Conservation (phyloP, 1,140 invertebrate species). For the Neelides sp. region DNA sequence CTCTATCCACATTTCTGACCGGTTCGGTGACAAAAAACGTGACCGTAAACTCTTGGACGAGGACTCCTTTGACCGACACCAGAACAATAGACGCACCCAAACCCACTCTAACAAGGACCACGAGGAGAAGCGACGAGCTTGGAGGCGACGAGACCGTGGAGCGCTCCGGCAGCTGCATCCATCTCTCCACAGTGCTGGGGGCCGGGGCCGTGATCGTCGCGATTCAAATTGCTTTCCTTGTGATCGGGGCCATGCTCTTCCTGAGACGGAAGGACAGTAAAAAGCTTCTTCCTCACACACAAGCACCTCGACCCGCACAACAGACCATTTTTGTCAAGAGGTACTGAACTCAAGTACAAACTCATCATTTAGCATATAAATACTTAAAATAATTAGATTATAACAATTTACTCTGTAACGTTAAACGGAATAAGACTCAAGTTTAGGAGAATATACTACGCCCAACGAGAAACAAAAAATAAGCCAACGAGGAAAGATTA, state of each 20-base stretch:
- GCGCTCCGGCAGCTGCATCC: constrained; percentile 24
- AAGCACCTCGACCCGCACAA: constrained; percentile 21
- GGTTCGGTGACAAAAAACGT: constrained; percentile 54
- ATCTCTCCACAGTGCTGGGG: constrained; percentile 27
- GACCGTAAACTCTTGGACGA: constrained; percentile 27
- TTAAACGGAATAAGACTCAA: no score
- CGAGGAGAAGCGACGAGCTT: constrained; percentile 14
- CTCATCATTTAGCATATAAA: constrained; percentile 3
- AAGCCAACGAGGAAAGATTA: no score
- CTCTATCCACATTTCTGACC: constrained; percentile 82
- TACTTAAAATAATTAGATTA: no score
- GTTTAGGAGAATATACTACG: no score
- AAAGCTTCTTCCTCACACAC: constrained; percentile 21
- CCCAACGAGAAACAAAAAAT: no score
- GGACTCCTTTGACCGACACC: constrained; percentile 3
- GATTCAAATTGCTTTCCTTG: constrained; percentile 30
- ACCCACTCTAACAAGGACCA: constrained; percentile 2
- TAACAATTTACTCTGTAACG: no score
- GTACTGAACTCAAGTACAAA: constrained; percentile 22
- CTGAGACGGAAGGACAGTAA: constrained; percentile 21
- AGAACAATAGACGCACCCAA: constrained; percentile 8
- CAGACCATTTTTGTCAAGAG: constrained; percentile 31
- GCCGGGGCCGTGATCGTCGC: constrained; percentile 30
- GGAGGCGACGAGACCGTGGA: constrained; percentile 10
- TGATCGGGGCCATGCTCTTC: constrained; percentile 29